These are phyloP conservation scores for Pseudorectes ferrugineus DNA, from an alignment of 2,113 vertebrate genomes.

Conservation along the genomic window DNA sequence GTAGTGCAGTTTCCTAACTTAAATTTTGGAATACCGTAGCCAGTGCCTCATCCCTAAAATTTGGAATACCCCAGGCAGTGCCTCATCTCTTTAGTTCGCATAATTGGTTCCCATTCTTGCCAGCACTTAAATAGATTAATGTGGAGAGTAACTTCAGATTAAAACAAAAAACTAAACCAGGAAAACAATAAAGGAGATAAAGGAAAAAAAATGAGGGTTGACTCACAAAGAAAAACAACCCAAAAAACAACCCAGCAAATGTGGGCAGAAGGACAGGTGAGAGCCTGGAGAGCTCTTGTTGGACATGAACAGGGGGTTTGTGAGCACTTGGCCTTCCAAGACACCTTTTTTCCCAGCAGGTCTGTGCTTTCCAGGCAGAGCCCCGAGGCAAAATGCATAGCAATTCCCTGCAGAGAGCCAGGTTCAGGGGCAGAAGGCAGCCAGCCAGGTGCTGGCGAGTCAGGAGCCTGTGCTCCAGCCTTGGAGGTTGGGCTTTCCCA, in stretches of 20 bases:
- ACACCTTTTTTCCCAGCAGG: not conserved
- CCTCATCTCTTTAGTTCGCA: rapidly evolving
- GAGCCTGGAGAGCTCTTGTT: not conserved
- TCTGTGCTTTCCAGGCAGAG: not conserved
- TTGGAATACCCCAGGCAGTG: not conserved
- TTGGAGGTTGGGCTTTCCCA: conserved; percentile 10
- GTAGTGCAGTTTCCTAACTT: not conserved
- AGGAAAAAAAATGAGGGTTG: not conserved
- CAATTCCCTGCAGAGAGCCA: not conserved
- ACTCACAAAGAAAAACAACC: not conserved
- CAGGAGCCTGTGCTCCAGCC: not conserved
- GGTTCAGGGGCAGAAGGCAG: not conserved
- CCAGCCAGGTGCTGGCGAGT: not conserved
- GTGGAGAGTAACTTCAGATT: not conserved
- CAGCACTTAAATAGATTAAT: not conserved
- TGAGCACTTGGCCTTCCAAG: not conserved
- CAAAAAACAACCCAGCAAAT: not conserved
- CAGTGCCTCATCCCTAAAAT: not conserved
- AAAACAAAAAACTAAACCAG: not conserved
- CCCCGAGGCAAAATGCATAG: not conserved
- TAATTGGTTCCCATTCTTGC: not conserved
- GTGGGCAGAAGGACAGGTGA: not conserved
- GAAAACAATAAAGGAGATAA: not conserved
- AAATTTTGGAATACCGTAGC: not conserved
- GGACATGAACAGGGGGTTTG: rapidly evolving